A percentile compares a stretch with the other conserved stretches of the same genome.
Evolutionary conservation across 2,888 invertebrate genomes (phyloP).

Genomic region (Agrochola lota): DNA sequence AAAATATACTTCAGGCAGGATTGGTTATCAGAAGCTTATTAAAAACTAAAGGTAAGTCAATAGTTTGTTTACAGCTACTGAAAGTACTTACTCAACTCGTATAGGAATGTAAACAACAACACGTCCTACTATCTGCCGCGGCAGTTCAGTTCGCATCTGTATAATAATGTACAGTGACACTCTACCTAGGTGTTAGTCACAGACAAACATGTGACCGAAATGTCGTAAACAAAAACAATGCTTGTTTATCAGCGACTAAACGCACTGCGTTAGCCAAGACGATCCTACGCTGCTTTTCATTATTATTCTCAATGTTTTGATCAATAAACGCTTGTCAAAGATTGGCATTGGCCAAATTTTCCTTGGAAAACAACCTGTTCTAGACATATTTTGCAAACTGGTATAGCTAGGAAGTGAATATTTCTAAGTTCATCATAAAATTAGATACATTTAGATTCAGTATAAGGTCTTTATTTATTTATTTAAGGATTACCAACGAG

Average conservation of each 20-base stretch:
- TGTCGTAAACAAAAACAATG: conserved; percentile 67
- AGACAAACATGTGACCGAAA: conserved; percentile 36
- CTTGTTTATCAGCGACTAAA: conserved; percentile 59
- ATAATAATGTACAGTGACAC: conserved; percentile 17
- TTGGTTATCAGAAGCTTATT: neutral
- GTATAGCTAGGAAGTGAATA: conserved; percentile 36
- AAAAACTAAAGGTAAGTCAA: conserved; percentile 19
- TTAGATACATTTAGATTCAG: neutral
- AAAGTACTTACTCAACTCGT: conserved; percentile 28
- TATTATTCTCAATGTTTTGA: conserved; percentile 22
- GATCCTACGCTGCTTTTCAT: conserved; percentile 30
- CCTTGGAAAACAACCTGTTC: conserved; percentile 8
- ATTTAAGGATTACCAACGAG: no score
- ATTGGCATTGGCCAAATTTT: conserved; percentile 24
- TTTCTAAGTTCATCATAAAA: neutral
- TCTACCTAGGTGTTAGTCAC: conserved; percentile 42
- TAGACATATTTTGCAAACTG: conserved; percentile 18
- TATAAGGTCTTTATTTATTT: no score
- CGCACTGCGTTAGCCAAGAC: conserved; percentile 55
- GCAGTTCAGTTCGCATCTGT: conserved; percentile 42
- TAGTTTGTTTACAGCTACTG: conserved; percentile 30
- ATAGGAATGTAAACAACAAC: conserved; percentile 55
- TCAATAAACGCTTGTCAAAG: neutral
- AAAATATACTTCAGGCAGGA: neutral
- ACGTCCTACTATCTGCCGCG: conserved; percentile 26